These are phyloP conservation scores for Drosophila rellima DNA, from an alignment of 2,888 invertebrate species.

Conservation along the genomic window DNA sequence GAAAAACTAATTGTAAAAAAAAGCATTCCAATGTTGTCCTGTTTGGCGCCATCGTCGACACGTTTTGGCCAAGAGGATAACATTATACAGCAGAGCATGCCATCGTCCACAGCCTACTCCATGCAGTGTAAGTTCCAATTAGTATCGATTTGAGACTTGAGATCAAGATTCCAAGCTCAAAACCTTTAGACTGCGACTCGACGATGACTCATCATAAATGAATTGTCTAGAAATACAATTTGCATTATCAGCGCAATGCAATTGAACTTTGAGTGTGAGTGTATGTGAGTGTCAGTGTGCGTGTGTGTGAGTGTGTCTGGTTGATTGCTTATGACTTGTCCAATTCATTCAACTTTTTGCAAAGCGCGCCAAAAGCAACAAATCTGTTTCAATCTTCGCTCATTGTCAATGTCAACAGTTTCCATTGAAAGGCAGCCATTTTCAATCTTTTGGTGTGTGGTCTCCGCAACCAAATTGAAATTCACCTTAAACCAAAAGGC, in stretches of 20 bases:
- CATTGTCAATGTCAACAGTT: constrained; percentile 35
- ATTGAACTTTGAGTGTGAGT: constrained; percentile 52
- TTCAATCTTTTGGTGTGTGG: constrained; percentile 58
- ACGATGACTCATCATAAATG: constrained; percentile 35
- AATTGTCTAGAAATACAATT: constrained; percentile 54
- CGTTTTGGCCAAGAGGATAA: constrained; percentile 86
- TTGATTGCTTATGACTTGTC: constrained; percentile 16
- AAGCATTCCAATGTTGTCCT: constrained; percentile 86
- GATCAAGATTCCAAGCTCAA: constrained; percentile 2
- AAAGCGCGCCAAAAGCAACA: constrained; percentile 66
- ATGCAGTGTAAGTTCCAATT: constrained; percentile 85
- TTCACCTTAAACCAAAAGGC: constrained; percentile 69
- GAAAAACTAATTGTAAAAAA: constrained; percentile 39
- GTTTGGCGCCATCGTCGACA: constrained; percentile 86
- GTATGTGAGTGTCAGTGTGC: not conserved
- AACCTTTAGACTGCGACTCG: not conserved
- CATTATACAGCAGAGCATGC: constrained; percentile 85
- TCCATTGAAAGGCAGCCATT: constrained; percentile 52
- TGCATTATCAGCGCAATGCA: constrained; percentile 75
- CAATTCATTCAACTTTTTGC: constrained; percentile 65
- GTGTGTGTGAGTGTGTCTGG: constrained; percentile 7
- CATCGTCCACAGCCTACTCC: constrained; percentile 86
- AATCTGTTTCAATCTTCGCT: constrained; percentile 47
- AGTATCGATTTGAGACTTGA: not conserved
- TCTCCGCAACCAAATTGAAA: constrained; percentile 43